Evolutionary conservation across 2,797 vertebrate genomes (phyloP), one percentile per base, ranked within the genome.

Genomic region (Esox masquinongy): DNA sequence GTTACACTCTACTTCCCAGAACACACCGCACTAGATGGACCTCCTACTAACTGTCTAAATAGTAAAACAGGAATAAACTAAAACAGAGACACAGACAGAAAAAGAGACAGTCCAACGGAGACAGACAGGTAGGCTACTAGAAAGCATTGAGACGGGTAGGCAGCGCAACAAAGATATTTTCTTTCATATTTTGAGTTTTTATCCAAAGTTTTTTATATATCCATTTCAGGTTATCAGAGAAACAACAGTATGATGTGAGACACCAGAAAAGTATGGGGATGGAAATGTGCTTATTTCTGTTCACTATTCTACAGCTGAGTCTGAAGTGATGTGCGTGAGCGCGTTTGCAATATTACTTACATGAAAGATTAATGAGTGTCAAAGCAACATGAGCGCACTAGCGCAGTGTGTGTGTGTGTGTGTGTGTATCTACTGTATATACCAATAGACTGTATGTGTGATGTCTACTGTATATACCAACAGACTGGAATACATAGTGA

Each of bases 291-390:
- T 51, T 51, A 51, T 51, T 51, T 50, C 5, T 51, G 14, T 51
- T 31, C 29, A 31, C 2, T 26, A 12, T 63, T 63, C 24, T 31
- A 26, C 26, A 16, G 26, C 12, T 1, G 26, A 22, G 1, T 14
- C 5, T 7, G 9, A 39, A 12, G 16, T 31, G 1, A 74, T 47
- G 56, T 43, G 74, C 3, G 9, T 63, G 31, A 69, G 12, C 22
- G 59, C 17, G 43, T 68, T 70, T 78, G 19, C 47, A 47, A 74
- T 63, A 72, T 74, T 70, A 59, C n/a, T 1, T 56, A 31, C 39
- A 64, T 73, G n/a, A 36, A 39, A 67, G 22, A 26, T 3, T n/a
- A 63, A 74, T 63, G 36, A 56, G 43, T 51, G 51, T 22, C 11
- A 66, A 16, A 19, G 17, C 22, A 67, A 53, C 47, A 71, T 17